phyloP scores from a whole-genome alignment of 2,888 invertebrate species.

The Sialis fuliginosa region DNA sequence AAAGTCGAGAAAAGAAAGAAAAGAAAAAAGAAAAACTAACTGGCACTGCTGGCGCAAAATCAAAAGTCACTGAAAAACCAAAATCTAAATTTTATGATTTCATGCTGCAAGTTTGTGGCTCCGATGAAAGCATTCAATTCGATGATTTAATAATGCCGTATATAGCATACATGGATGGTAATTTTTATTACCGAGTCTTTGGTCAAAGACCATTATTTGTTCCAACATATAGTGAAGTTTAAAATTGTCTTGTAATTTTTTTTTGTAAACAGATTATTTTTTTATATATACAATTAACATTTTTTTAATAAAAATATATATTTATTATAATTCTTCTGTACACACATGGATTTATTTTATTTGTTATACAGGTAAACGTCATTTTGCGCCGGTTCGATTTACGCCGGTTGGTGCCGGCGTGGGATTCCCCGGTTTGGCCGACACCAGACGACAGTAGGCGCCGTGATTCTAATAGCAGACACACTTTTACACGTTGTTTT shows the following conservation, averaged over 20 bases:
- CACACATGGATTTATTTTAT: too few relatives aligned
- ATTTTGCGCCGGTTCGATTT: too few relatives aligned
- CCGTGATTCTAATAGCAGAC: too few relatives aligned
- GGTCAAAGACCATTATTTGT: neutral
- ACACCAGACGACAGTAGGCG: too few relatives aligned
- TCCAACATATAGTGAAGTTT: conserved; percentile 1
- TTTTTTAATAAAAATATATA: too few relatives aligned
- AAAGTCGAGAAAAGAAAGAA: neutral
- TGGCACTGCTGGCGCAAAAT: neutral
- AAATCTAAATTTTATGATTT: neutral
- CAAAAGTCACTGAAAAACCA: neutral
- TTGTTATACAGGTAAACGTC: too few relatives aligned
- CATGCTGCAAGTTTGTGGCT: neutral
- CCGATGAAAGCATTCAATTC: neutral
- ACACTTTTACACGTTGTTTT: too few relatives aligned
- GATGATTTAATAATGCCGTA: neutral
- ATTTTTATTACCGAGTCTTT: conserved; percentile 1
- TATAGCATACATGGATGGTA: neutral
- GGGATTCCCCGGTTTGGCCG: too few relatives aligned
- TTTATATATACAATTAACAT: too few relatives aligned
- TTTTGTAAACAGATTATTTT: too few relatives aligned
- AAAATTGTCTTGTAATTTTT: neutral
- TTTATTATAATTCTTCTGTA: too few relatives aligned
- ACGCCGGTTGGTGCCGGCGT: too few relatives aligned
- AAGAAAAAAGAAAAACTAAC: neutral